Base-by-base conservation (phyloP, 2,888 invertebrate species). In the Dolichomitus sp. region DNA sequence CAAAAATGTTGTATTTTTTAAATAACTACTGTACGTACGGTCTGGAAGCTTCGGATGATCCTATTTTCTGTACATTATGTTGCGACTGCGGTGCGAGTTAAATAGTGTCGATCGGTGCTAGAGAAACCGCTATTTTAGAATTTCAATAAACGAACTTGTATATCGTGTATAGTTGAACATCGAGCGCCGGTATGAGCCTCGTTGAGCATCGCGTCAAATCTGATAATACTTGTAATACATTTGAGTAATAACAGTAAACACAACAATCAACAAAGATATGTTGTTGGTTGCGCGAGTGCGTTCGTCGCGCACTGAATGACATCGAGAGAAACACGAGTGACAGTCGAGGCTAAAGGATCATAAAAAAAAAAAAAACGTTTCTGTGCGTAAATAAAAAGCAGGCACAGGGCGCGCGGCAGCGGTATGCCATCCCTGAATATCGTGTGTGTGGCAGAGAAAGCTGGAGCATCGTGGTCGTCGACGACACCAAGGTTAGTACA, bases 111-210 rank as follows among this genome's bases (percentile, higher is more conserved):
- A 23, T 9, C 9, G 48, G 9, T 4, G 19, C 19, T 19, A 27
- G 4, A 23, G 37, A 37, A 52, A 30, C 12, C 33, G 12, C 4
- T n/a, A 9, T 7, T 5, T 30, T n/a, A 33, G 19, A 45, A 27
- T 42, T 27, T 19, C 52, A 30, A 30, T 74, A 9, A 19, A 54
- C 40, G 59, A 17, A 4, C 14, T 40, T 27, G 23, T 30, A 30
- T 48, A 30, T 48, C n/a, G 30, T 27, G 45, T 30, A 65, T 40
- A 40, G 52, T 63, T 52, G 65, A 74, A 52, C 52, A 54, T 65
- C 30, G 65, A 52, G 52, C 40, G 52, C 40, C 52, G 52, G 6
- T 65, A n/a, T 23, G 40, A 27, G 42, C 23, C 27, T 52, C 12
- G 30, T 2, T 19, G 52, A 69, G 14, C 37, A 37, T 65, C 42